These are phyloP conservation scores for Eilema caniola DNA, from an alignment of 2,888 invertebrate genomes.

Conservation along the genomic window DNA sequence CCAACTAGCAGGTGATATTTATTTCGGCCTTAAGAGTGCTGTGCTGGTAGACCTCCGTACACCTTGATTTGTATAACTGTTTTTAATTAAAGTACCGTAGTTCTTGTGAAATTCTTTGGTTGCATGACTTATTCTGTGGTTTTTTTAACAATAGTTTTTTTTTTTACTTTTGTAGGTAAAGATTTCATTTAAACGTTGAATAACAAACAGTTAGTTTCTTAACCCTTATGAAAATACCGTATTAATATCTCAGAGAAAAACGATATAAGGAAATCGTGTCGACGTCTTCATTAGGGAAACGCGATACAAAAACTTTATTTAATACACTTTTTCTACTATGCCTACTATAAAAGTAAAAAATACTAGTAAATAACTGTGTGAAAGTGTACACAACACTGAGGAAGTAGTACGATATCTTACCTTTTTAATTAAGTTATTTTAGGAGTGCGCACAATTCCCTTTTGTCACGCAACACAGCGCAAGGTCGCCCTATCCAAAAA, in stretches of 20 bases:
- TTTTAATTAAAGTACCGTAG: too few relatives aligned
- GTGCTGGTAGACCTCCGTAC: too few relatives aligned
- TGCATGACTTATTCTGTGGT: too few relatives aligned
- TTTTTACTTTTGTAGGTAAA: too few relatives aligned
- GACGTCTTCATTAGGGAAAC: constrained; percentile 24
- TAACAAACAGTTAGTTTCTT: not conserved
- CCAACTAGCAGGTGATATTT: too few relatives aligned
- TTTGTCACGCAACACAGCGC: constrained; percentile 76
- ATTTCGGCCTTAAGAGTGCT: too few relatives aligned
- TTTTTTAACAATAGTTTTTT: too few relatives aligned
- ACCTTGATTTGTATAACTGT: too few relatives aligned
- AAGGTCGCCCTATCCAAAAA: constrained; percentile 57
- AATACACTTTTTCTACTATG: constrained; percentile 32
- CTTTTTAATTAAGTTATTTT: constrained; percentile 67
- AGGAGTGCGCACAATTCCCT: constrained; percentile 56
- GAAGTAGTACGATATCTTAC: constrained; percentile 58
- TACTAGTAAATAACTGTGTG: constrained; percentile 49
- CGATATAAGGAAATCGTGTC: constrained; percentile 28
- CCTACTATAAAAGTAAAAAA: constrained; percentile 36
- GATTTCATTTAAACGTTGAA: not conserved
- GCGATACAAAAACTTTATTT: constrained; percentile 40
- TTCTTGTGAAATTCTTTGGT: too few relatives aligned
- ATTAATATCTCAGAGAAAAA: constrained; percentile 21
- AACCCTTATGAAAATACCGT: not conserved
- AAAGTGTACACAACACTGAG: constrained; percentile 44